Conservation (phyloP, 2,888 invertebrate genomes). For the Drosophila vallismaia region DNA sequence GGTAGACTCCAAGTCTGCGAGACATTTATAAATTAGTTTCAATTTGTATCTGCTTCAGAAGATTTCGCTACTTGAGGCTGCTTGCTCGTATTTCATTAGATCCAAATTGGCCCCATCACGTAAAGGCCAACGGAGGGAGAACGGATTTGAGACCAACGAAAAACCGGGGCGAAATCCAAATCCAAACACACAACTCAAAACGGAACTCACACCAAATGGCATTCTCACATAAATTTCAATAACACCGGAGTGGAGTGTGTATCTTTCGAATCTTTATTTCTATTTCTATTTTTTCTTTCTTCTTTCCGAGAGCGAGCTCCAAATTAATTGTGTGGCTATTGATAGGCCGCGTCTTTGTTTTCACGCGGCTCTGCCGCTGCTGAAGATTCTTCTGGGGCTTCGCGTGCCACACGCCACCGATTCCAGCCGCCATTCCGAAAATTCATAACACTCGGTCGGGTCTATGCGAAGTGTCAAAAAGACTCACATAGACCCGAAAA, state of each 20-base stretch:
- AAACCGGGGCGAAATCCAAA: constrained; percentile 59
- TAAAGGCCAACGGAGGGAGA: constrained; percentile 34
- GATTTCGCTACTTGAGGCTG: constrained; percentile 19
- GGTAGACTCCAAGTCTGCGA: constrained; percentile 12
- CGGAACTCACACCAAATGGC: constrained; percentile 77
- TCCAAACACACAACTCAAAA: constrained; percentile 24
- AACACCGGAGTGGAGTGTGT: constrained; percentile 5
- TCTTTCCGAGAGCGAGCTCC: constrained; percentile 27
- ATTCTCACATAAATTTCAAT: constrained; percentile 70
- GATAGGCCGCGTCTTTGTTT: constrained; percentile 68
- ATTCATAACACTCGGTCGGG: constrained; percentile 52
- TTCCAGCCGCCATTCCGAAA: constrained; percentile 27
- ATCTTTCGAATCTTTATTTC: neutral
- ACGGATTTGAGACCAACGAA: constrained; percentile 2
- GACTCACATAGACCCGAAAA: constrained; percentile 44
- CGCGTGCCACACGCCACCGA: constrained; percentile 76
- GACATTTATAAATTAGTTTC: constrained; percentile 63
- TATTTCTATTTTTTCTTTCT: constrained; percentile 44
- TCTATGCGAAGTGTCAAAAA: constrained; percentile 64
- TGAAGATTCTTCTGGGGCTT: constrained; percentile 52
- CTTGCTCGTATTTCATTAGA: constrained; percentile 61
- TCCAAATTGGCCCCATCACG: constrained; percentile 62
- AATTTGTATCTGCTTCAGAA: constrained; percentile 62
- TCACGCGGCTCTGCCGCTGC: constrained; percentile 15
- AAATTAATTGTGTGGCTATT: constrained; percentile 72